These are phyloP conservation scores for Botia kubotai DNA, from an alignment of 2,797 vertebrate species.

Conservation along the genomic window DNA sequence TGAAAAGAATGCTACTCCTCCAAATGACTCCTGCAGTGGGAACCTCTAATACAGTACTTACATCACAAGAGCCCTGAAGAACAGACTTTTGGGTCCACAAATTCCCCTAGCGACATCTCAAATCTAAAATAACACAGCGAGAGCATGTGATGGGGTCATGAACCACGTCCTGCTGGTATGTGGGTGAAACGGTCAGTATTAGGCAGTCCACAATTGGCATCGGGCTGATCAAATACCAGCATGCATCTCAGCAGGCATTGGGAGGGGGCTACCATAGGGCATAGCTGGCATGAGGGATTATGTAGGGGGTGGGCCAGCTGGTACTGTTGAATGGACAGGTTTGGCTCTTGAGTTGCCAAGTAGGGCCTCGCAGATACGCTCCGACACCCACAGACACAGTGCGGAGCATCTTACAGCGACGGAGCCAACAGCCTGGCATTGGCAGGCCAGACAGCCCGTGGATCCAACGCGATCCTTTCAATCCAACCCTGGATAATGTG, in stretches of 20 bases:
- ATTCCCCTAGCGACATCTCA: not conserved
- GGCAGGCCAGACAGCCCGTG: slow-evolving; percentile 10
- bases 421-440: slow-evolving; percentile 25
- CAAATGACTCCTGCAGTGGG: slow-evolving; percentile 20
- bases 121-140: slow-evolving; percentile 12
- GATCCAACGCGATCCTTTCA: slow-evolving; percentile 28
- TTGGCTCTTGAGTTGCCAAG: slow-evolving; percentile 42
- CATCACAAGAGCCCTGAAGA: not conserved
- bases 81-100: slow-evolving; percentile 25
- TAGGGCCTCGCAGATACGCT: slow-evolving; percentile 31
- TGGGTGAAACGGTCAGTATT: slow-evolving; percentile 18
- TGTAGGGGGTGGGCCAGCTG: slow-evolving; percentile 55
- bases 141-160: slow-evolving; percentile 41
- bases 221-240: slow-evolving; percentile 35
- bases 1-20: slow-evolving; percentile 66
- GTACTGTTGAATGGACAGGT: slow-evolving; percentile 51
- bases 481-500: slow-evolving; percentile 17
- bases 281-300: slow-evolving; percentile 48
- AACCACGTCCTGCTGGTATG: slow-evolving; percentile 25
- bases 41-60: slow-evolving; percentile 1
- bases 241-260: slow-evolving; percentile 12
- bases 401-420: slow-evolving; percentile 10
- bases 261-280: slow-evolving; percentile 35
- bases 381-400: slow-evolving; percentile 44
- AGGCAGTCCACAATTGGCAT: slow-evolving; percentile 21